Evolutionary conservation across 2,888 invertebrate species (phyloP).

Genomic region (Eristalis intricaria): DNA sequence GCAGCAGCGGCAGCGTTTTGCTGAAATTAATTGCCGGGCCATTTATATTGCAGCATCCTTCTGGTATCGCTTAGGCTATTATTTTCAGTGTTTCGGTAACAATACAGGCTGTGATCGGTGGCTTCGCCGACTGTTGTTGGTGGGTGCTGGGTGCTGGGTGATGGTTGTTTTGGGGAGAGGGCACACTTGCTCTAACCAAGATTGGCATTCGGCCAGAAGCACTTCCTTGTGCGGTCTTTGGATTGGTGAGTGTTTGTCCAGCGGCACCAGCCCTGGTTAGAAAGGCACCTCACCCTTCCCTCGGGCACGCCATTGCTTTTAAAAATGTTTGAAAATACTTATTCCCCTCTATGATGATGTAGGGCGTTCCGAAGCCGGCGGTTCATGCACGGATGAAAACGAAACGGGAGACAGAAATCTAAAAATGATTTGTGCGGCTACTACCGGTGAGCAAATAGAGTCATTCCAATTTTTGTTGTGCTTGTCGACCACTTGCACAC

Average conservation of each 20-base stretch:
- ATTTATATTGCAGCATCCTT: slow-evolving; percentile 63
- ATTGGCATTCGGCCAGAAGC: slow-evolving; percentile 49
- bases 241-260: slow-evolving; percentile 19
- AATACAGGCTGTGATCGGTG: slow-evolving; percentile 28
- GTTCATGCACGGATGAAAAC: background rate
- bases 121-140: background rate
- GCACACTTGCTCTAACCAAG: slow-evolving; percentile 21
- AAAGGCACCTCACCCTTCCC: background rate
- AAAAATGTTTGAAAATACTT: slow-evolving; percentile 38
- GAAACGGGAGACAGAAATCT: slow-evolving; percentile 11
- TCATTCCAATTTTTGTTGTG: background rate
- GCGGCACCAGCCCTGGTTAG: background rate
- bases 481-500: background rate
- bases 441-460: background rate
- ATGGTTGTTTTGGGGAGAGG: slow-evolving; percentile 14
- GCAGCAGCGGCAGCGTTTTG: slow-evolving; percentile 22
- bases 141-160: background rate
- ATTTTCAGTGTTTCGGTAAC: slow-evolving; percentile 47
- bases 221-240: slow-evolving; percentile 34
- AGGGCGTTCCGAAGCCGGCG: slow-evolving; percentile 14
- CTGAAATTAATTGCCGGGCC: slow-evolving; percentile 62
- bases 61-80: slow-evolving; percentile 22
- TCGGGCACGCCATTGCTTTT: slow-evolving; percentile 15
- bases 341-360: slow-evolving; percentile 23
- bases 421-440: slow-evolving; percentile 28